Base-by-base conservation (phyloP, 2,888 invertebrate genomes). In the Crepidodera aurea region DNA sequence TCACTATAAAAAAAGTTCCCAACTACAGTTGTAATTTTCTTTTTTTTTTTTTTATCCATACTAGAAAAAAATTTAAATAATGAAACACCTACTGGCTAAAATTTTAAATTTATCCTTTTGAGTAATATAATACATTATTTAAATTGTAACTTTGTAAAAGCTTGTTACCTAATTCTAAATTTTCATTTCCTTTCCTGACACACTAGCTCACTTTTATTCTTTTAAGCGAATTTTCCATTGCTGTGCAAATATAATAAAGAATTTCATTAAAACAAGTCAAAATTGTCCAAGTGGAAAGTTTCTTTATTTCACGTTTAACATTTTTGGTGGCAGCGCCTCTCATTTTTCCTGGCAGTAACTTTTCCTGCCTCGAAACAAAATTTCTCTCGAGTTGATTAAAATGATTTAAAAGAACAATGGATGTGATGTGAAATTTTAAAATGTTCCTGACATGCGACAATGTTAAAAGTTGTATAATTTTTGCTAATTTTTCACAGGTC, bases 261-360 rank as follows among this genome's bases (percentile, higher is more conserved):
- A 40, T 40, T 40, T 40, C 40, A 40, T 40, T 40, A 40, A 40
- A 40, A 40, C 40, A 40, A 40, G 40, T 40, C 40, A 40, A 40
- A 40, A 40, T 40, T 18, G 40, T 18, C 18, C 40, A 40, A 40
- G 16, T 40, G 40, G 16, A 40, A 40, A 40, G 40, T 40, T 40
- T 40, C 40, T 18, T 40, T 40, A 15, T 40, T 16, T 40, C 40
- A 18, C 8, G 40, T 18, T 40, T 18, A 16, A 18, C 16, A 40
- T 40, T 40, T 40, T 40, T 40, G 40, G 18, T 18, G 18, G 40
- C 37, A 37, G 15, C 29, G 37, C 15, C 7, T 40, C 18, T 40
- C 40, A 18, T 40, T 40, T 40, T 40, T 40, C 16, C 18, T 18
- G 40, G 8, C 15, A 16, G 40, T 13, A 40, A 40, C 40, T 40